Base-by-base conservation (phyloP, 2,113 vertebrate species). In the Thermophis baileyi region DNA sequence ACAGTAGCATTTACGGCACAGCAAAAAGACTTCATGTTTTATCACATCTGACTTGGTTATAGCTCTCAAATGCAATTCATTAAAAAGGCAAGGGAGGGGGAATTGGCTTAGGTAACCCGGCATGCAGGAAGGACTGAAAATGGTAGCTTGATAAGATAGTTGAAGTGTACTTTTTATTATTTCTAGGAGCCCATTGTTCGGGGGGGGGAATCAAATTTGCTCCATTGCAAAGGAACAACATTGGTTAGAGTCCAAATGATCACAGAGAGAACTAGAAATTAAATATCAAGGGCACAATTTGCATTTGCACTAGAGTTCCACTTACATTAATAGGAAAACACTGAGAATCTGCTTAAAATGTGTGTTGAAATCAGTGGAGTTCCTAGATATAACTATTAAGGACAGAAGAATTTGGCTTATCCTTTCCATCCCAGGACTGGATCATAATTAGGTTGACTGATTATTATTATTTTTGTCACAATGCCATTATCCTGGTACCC, bases 21-120 rank as follows among this genome's bases (percentile, higher is more conserved):
- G 93, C 90, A 69, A 14, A 60, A 93, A 94, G 93, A 5, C 95
- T 24, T 85, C 40, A 69, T 92, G 81, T 94, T 97, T 97, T 93
- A 96, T 97, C 97, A 97, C 95, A 90, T 89, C 94, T 94, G 96
- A 94, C 94, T 96, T 85, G 24, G 0, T 1, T 0, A 0, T 85
- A 47, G 94, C 94, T 95, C 94, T 47, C 87, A 94, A 94, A 95
- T 95, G 93, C 94, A 96, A 94, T 95, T 96, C 96, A 95, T 96
- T 96, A 95, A 92, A 95, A 92, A 94, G 95, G 91, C 18, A 87
- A 20, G 11, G 88, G 6, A 74, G 54, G 35, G 12, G 44, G 6
- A 55, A 57, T 74, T 27, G 25, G 16, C 25, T 81, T 51, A 51
- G 93, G 88, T 94, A 96, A 96, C 94, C 94, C 94, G 91, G 93